These are phyloP conservation scores for Alligator sinensis DNA, from an alignment of 2,113 vertebrate species.

Conservation along the genomic window DNA sequence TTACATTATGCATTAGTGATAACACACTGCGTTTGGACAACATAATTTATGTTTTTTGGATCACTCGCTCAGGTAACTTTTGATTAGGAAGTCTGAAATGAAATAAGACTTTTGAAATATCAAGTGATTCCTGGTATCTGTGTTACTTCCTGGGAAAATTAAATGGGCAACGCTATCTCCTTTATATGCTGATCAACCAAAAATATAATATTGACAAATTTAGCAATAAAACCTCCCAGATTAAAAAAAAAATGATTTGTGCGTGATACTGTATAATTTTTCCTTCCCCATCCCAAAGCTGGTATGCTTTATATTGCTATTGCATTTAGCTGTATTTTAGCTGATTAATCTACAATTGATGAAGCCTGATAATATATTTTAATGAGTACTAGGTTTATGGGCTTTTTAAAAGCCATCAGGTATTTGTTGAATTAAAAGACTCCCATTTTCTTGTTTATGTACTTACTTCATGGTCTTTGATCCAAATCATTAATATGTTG, in stretches of 20 bases:
- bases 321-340: neutral
- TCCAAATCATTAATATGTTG: slow-evolving; percentile 19
- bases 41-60: slow-evolving; percentile 36
- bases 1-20: slow-evolving; percentile 34
- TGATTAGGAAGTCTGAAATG: slow-evolving; percentile 25
- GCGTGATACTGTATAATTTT: neutral
- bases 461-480: neutral
- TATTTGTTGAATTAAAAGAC: neutral
- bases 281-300: neutral
- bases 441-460: slow-evolving; percentile 3
- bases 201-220: slow-evolving; percentile 1
- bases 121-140: neutral
- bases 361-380: neutral
- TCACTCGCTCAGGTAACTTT: slow-evolving; percentile 13
- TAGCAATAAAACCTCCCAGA: neutral
- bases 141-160: slow-evolving; percentile 5
- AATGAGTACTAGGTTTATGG: neutral
- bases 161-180: neutral
- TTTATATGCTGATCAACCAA: neutral
- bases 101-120: slow-evolving; percentile 46
- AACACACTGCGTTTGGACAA: slow-evolving; percentile 33
- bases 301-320: neutral
- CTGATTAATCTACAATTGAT: neutral
- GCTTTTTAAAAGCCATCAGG: neutral
- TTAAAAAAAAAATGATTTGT: neutral